Percentiles rank a stretch among this genome's conserved stretches.
Evolutionary conservation across 64 coral and sea anemone species (phyloP).

Genomic region (Stichodactyla mertensii): DNA sequence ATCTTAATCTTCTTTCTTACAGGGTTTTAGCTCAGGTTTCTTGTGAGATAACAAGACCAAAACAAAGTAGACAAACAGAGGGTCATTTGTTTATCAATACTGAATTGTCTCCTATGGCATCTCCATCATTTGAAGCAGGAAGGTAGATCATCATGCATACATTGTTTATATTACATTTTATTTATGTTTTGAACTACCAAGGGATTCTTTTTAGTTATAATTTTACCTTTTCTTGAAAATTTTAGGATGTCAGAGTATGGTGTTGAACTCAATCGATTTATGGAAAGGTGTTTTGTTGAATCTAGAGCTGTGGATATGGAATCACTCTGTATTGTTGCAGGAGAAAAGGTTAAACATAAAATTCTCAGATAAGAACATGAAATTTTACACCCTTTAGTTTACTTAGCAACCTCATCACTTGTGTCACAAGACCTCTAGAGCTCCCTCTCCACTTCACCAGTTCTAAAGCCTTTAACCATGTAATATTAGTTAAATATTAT

Average conservation of each 20-base stretch:
- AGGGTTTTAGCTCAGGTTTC: slow-evolving; percentile 91
- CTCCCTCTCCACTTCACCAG: no score
- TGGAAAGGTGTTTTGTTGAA: slow-evolving; percentile 89
- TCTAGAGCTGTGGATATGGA: slow-evolving; percentile 86
- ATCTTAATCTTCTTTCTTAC: neutral
- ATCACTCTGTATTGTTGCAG: slow-evolving; percentile 94
- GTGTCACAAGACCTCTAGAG: no score
- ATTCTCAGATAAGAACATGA: no score
- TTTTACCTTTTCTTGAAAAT: neutral
- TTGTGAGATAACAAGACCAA: slow-evolving; percentile 73
- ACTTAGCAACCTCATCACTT: neutral
- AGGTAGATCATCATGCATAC: slow-evolving; percentile 28
- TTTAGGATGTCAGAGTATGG: slow-evolving; percentile 82
- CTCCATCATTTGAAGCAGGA: slow-evolving; percentile 90
- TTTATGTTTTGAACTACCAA: no score
- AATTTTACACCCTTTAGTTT: no score
- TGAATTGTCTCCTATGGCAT: slow-evolving; percentile 92
- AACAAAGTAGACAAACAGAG: slow-evolving; percentile 83
- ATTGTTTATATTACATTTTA: no score
- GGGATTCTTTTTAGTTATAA: no score
- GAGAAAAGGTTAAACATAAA: slow-evolving; percentile 69
- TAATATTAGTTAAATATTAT: no score
- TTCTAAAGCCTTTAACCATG: no score
- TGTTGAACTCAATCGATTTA: slow-evolving; percentile 84
- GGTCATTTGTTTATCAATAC: slow-evolving; percentile 80